Percentiles rank a stretch among this genome's conserved stretches.
phyloP scores from a whole-genome alignment of 2,113 vertebrate species.

The Holacanthus passer region DNA sequence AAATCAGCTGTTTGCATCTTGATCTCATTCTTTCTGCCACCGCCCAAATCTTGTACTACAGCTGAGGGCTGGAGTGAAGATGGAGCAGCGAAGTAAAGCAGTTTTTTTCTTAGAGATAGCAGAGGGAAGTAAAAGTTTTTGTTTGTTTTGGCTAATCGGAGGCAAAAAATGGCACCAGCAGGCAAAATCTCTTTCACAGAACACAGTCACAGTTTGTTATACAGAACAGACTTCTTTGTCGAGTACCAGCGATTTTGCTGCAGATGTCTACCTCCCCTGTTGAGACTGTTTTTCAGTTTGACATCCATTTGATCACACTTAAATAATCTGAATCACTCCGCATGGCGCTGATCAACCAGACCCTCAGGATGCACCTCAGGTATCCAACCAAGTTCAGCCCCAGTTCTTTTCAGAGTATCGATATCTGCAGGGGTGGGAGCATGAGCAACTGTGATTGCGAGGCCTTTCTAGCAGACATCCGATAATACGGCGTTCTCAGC shows the following conservation, averaged over 20 bases:
- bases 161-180: not conserved
- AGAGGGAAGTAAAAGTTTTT: too few species aligned
- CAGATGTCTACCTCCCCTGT: not conserved
- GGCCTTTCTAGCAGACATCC: constrained; percentile 38
- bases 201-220: too few species aligned
- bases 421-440: constrained; percentile 1
- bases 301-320: constrained; percentile 11
- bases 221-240: not conserved
- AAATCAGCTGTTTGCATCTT: not conserved
- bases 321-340: constrained; percentile 5
- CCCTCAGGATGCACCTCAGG: not conserved
- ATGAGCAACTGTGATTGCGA: constrained; percentile 11
- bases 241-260: not conserved
- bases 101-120: too few species aligned
- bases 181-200: not conserved
- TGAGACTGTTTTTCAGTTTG: not conserved
- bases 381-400: constrained; percentile 15
- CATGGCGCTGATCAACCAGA: not conserved
- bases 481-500: constrained; percentile 54
- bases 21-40: not conserved
- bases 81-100: too few species aligned
- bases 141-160: not conserved
- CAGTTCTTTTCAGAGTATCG: constrained; percentile 8
- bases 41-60: not conserved
- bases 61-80: not conserved